Evolutionary conservation across 2,797 vertebrate species (phyloP), one percentile per base, ranked within the genome.

Genomic region (Paguma larvata): DNA sequence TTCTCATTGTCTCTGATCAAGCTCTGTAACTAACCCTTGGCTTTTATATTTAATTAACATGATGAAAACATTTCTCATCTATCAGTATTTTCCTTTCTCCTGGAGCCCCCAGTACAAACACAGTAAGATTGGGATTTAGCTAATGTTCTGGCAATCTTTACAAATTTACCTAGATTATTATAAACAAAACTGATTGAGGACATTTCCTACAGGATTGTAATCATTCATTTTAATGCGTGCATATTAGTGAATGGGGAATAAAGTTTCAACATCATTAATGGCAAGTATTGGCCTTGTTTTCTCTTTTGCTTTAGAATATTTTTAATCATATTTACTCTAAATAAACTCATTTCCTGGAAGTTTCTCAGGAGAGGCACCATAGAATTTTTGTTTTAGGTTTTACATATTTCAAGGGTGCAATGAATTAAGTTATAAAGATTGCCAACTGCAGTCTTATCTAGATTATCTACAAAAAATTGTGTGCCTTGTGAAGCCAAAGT

Each of bases 1-100:
- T 94, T 85, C 25, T 93, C 41, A 73, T 86, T 84, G 53, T 93
- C 44, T 96, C 94, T 95, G 89, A 98, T 94, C 65, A 94, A 96
- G 73, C 65, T 93, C 94, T 94, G 79, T 84, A 95, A 84, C 85
- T 46, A 95, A 86, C 56, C 41, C 25, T 96, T 89, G 91, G 73
- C 93, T 97, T 97, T 97, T 92, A 53, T 79, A 91, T 84, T 85
- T 88, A 97, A 97, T 97, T 97, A 97, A 89, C 72, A 87, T 77
- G 51, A 94, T 89, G 89, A 97, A 96, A 96, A 93, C 38, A 95
- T 84, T 23, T 85, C 80, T 89, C 32, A 27, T 82, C 48, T 94
- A 90, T 90, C 67, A 86, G 25, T 94, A 72, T 91, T 95, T 95
- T 48, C 96, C 65, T 88, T 96, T 97, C 89, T 94, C 79, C 75